A percentile compares a stretch with the other conserved stretches of the same genome.
Conservation (phyloP, 1,140 invertebrate genomes). For the Drosophila nigrodunni region DNA sequence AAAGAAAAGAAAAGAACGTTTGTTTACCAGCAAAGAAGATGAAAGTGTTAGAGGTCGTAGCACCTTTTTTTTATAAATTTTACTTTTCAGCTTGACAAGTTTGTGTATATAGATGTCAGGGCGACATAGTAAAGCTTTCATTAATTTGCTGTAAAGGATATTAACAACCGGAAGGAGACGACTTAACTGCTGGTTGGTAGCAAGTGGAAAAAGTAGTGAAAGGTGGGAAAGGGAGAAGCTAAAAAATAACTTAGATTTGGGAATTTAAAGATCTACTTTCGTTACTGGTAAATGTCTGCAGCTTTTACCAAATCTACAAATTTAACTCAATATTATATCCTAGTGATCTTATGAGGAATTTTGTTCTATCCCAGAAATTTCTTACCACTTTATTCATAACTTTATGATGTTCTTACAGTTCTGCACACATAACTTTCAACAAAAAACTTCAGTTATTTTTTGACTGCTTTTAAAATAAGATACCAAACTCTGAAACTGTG, state of each 20-base stretch:
- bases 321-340: too few species aligned
- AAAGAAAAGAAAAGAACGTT: constrained; percentile 45
- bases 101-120: constrained; percentile 18
- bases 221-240: neutral
- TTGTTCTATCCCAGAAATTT: too few species aligned
- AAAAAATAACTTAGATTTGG: neutral
- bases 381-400: too few species aligned
- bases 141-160: constrained; percentile 37
- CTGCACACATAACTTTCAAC: neutral
- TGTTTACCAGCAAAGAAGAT: constrained; percentile 67
- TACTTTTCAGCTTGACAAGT: constrained; percentile 32
- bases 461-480: neutral
- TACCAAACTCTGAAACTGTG: neutral
- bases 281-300: too few species aligned
- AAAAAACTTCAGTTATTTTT: neutral
- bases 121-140: constrained; percentile 9
- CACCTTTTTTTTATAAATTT: constrained; percentile 59
- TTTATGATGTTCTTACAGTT: too few species aligned
- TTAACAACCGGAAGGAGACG: neutral
- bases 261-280: too few species aligned
- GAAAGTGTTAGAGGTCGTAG: constrained; percentile 75
- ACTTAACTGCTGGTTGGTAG: constrained; percentile 4
- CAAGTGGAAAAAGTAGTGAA: neutral
- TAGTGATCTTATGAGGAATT: too few species aligned
- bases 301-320: too few species aligned